Evolutionary conservation across 2,113 vertebrate genomes (phyloP).

Genomic region (Urocolius indicus): DNA sequence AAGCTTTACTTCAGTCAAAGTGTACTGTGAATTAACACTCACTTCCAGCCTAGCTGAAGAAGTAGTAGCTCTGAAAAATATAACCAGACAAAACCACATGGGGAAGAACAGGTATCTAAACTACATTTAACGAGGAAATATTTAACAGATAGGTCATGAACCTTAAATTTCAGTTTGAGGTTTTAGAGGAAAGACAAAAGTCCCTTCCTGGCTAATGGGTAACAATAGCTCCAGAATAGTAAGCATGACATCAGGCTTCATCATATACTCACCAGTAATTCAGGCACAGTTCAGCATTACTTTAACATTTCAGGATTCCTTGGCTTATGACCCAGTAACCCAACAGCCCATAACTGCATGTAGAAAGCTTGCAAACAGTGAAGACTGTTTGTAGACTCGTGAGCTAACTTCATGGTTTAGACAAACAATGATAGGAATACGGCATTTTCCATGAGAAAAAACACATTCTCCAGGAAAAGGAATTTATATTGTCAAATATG

Average conservation of each 20-base stretch:
- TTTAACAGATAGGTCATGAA: neutral
- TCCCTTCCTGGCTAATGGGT: neutral
- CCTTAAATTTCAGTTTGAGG: neutral
- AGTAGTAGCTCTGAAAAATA: neutral
- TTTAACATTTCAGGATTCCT: neutral
- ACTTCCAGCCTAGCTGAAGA: neutral
- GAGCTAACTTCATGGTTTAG: neutral
- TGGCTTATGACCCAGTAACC: neutral
- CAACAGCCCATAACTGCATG: neutral
- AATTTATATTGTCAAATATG: neutral
- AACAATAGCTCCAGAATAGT: neutral
- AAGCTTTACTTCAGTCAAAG: neutral
- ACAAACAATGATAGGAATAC: neutral
- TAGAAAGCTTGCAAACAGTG: neutral
- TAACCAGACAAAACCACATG: neutral
- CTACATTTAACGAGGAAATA: neutral
- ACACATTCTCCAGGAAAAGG: neutral
- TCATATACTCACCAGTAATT: neutral
- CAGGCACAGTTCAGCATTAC: neutral
- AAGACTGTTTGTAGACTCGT: no score
- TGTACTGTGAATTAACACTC: neutral
- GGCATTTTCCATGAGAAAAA: neutral
- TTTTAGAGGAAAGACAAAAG: neutral
- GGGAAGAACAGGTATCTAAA: neutral
- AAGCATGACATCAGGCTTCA: neutral